Evolutionary conservation across 1,140 invertebrate species (phyloP).

Genomic region (Caerostris darwini): DNA sequence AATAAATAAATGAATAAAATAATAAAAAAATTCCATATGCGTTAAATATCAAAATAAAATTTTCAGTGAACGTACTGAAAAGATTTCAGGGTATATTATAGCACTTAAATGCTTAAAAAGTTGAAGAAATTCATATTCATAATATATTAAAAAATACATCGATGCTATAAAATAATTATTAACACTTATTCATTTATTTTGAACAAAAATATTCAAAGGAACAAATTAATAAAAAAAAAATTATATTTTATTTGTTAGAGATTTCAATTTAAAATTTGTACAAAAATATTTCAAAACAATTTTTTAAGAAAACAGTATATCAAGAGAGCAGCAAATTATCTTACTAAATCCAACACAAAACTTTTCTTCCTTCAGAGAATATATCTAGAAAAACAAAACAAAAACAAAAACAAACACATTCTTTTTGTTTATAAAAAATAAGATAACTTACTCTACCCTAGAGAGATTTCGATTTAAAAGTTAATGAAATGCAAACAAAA

Average conservation of each 20-base stretch:
- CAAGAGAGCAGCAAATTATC: not conserved
- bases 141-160: too few species aligned
- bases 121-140: too few species aligned
- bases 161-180: too few species aligned
- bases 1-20: too few species aligned
- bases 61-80: too few species aligned
- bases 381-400: too few species aligned
- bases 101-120: too few species aligned
- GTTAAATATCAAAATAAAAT: too few species aligned
- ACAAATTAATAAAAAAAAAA: not conserved
- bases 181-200: too few species aligned
- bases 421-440: not conserved
- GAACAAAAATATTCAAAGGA: not conserved
- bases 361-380: not conserved
- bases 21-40: too few species aligned
- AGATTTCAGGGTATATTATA: too few species aligned
- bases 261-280: not conserved
- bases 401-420: not conserved
- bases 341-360: not conserved
- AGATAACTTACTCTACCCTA: not conserved
- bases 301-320: not conserved
- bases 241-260: not conserved
- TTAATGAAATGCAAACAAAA: conserved; percentile 40
- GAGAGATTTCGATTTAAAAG: conserved; percentile 18
- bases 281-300: not conserved